A percentile compares a stretch with the other conserved stretches of the same genome.
These are phyloP conservation scores for Ia io DNA, from an alignment of 2,113 vertebrate genomes.

Conservation along the genomic window DNA sequence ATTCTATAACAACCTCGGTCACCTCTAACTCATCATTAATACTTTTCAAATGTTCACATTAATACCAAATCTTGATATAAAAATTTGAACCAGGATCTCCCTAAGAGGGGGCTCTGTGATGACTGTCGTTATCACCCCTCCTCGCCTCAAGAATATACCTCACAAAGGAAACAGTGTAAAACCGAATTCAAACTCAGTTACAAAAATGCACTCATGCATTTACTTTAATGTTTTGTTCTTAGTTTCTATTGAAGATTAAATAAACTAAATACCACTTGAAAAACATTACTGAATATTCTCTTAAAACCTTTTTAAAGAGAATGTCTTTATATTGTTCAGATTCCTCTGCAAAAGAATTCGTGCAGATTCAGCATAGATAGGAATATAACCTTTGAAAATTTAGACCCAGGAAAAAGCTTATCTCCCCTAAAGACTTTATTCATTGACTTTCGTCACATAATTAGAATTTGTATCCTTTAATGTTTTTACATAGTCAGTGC, in stretches of 20 bases:
- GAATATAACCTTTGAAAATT: not conserved
- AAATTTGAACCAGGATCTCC: not conserved
- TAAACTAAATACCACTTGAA: not conserved
- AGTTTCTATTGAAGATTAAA: constrained; percentile 29
- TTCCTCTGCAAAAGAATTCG: not conserved
- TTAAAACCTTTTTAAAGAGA: not conserved
- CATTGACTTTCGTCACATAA: not conserved
- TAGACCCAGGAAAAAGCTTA: not conserved
- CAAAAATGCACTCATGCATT: not conserved
- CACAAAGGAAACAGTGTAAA: not conserved
- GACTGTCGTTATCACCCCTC: not conserved
- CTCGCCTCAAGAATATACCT: not conserved
- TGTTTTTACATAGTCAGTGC: not conserved
- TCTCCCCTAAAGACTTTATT: not conserved
- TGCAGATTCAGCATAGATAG: not conserved
- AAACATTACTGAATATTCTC: not conserved
- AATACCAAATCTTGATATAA: not conserved
- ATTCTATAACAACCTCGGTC: not conserved
- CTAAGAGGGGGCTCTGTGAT: not conserved
- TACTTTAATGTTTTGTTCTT: constrained; percentile 4
- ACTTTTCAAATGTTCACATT: not conserved
- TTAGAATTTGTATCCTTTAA: not conserved
- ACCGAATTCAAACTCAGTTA: not conserved
- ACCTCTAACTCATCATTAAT: not conserved
- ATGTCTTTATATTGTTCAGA: not conserved